These are phyloP conservation scores for Chironomus striatipennis DNA, from an alignment of 1,140 invertebrate species.

Conservation along the genomic window DNA sequence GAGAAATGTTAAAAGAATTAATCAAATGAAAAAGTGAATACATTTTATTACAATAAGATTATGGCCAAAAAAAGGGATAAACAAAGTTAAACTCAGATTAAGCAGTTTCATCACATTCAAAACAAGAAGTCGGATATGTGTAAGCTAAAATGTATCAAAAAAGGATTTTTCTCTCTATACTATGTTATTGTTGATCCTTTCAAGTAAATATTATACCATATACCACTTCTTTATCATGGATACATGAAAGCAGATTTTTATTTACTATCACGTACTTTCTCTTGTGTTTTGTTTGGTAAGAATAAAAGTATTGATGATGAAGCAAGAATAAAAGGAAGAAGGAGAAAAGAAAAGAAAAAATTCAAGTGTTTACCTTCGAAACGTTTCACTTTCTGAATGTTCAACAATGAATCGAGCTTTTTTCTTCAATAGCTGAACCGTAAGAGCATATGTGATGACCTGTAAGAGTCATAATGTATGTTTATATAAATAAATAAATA, in stretches of 20 bases:
- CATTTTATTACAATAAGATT: no score
- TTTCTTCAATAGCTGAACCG: slow-evolving; percentile 70
- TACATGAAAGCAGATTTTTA: neutral
- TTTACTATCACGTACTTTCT: slow-evolving; percentile 12
- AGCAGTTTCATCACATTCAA: no score
- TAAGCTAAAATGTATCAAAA: no score
- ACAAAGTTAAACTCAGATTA: no score
- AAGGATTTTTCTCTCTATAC: no score
- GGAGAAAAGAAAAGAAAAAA: neutral
- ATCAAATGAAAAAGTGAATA: no score
- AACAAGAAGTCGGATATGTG: no score
- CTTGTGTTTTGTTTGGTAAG: neutral
- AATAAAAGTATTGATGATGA: neutral
- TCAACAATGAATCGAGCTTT: slow-evolving; percentile 60
- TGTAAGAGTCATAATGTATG: slow-evolving; percentile 35
- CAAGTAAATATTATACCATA: no score
- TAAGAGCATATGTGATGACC: slow-evolving; percentile 76
- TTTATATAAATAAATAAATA: no score
- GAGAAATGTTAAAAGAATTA: no score
- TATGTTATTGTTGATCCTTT: no score
- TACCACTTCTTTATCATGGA: neutral
- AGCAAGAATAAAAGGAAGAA: neutral
- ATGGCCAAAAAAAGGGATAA: no score
- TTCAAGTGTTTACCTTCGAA: slow-evolving; percentile 40
- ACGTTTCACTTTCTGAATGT: slow-evolving; percentile 49